Evolutionary conservation across 92 coral and sea anemone species (phyloP), one percentile per base, ranked within the genome.

Genomic region (Heteractis magnifica): DNA sequence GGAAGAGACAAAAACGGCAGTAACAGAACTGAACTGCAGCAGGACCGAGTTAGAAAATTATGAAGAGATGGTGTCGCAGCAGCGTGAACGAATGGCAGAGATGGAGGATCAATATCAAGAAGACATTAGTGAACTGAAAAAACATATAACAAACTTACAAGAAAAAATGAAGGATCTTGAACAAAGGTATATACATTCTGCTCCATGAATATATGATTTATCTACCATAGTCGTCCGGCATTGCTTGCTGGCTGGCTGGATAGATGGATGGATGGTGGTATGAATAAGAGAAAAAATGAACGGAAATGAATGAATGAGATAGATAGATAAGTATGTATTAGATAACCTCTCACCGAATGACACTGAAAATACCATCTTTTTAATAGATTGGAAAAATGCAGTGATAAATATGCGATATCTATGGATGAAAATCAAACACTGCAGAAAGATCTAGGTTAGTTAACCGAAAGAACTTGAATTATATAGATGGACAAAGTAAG

Each of bases 1-100:
- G 98, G 93, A 89, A 55, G 98, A 95, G 62, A 85, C 92, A 71
- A 91, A 87, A 85, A 89, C 82, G 84, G 84, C 83, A 13, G 84
- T 81, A 55, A 85, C 86, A 58, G 92, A 92, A 49, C 79, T 88
- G 13, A 77, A 79, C 44, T 83, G 75, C 13, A 76, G 73, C 10
- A 91, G 89, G 71, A 72, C 77, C 23, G 83, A 86, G 59, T 77
- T 92, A 50, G 84, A 86, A 59, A 88, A 91, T 14, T 83, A 85
- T 56, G 88, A 83, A 16, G 79, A 92, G 70, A 82, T 78, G 71
- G 83, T 84, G 65, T 81, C 85, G 52, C 83, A 85, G 80, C 87
- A 87, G 53, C 90, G 91, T 50, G 83, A 79, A 52, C 58, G 55
- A 19, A 84, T 85, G 13, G 81, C 86, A 65, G 78, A 88, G 56